These are phyloP conservation scores for Diorhabda elongata DNA, from an alignment of 1,140 invertebrate genomes.

Conservation along the genomic window DNA sequence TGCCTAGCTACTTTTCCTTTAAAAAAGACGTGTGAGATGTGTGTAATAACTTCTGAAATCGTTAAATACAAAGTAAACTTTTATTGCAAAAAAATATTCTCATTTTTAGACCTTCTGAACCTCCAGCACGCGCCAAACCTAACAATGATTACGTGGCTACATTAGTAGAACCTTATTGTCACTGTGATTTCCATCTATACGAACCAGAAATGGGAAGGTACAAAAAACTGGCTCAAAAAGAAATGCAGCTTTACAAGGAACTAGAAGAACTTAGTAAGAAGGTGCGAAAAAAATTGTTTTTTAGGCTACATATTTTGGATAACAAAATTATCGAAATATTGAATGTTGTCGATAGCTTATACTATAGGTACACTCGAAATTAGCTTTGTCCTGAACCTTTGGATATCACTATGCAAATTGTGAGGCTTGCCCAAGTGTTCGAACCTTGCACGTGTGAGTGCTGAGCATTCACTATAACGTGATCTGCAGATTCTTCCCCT, in stretches of 20 bases:
- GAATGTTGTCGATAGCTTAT: too few species aligned
- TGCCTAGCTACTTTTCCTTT: too few species aligned
- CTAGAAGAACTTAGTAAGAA: constrained; percentile 48
- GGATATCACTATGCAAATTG: too few species aligned
- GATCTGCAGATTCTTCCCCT: too few species aligned
- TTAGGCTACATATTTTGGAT: constrained; percentile 45
- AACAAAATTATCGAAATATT: constrained; percentile 49
- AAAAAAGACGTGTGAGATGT: too few species aligned
- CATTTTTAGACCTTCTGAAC: constrained; percentile 51
- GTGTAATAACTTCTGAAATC: too few species aligned
- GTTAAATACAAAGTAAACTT: too few species aligned
- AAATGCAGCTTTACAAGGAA: constrained; percentile 52
- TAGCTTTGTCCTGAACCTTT: too few species aligned
- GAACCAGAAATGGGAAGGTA: constrained; percentile 54
- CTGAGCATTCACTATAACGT: too few species aligned
- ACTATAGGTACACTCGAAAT: too few species aligned
- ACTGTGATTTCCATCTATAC: constrained; percentile 53
- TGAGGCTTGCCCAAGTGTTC: too few species aligned
- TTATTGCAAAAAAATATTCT: neutral
- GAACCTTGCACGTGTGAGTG: too few species aligned
- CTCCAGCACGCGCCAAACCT: constrained; percentile 46
- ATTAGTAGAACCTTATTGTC: constrained; percentile 52
- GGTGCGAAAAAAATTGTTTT: constrained; percentile 21
- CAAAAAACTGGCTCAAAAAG: constrained; percentile 55
- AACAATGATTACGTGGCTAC: constrained; percentile 43